phyloP scores from a whole-genome alignment of 2,888 invertebrate species.

The Alviniconcha strummeri region DNA sequence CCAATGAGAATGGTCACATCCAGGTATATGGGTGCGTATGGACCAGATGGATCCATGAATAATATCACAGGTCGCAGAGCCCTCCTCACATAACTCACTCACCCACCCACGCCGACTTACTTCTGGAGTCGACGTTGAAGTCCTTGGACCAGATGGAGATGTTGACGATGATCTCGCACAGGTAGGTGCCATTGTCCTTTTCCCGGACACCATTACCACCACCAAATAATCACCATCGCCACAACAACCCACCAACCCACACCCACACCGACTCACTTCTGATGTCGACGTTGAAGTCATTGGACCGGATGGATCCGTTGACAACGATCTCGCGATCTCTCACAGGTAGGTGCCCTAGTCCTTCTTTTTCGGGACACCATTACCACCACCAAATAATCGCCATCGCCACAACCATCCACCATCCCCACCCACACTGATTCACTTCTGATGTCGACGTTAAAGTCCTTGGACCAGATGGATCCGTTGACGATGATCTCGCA shows the following conservation, averaged over 20 bases:
- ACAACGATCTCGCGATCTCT: conserved; percentile 34
- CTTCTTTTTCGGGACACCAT: not conserved
- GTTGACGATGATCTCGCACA: conserved; percentile 42
- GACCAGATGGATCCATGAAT: no score
- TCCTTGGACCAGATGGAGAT: conserved; percentile 37
- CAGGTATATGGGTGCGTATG: no score
- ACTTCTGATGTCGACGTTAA: conserved; percentile 37
- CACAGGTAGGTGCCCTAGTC: conserved; percentile 42
- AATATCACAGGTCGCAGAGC: no score
- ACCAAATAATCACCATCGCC: not conserved
- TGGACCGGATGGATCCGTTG: conserved; percentile 38
- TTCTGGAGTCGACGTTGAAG: conserved; percentile 39
- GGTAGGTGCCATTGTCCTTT: conserved; percentile 40
- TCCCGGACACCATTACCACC: not conserved
- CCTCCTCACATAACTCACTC: no score
- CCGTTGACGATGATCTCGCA: conserved; percentile 40
- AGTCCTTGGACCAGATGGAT: conserved; percentile 37
- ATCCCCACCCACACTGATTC: not conserved
- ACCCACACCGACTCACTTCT: not conserved
- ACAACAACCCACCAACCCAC: not conserved
- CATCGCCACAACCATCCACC: not conserved
- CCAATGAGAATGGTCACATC: no score
- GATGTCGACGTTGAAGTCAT: conserved; percentile 40
- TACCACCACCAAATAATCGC: not conserved
- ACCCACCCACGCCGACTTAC: conserved; percentile 20